Evolutionary conservation across 2,888 invertebrate species (phyloP).

Genomic region (Pollenia labialis): DNA sequence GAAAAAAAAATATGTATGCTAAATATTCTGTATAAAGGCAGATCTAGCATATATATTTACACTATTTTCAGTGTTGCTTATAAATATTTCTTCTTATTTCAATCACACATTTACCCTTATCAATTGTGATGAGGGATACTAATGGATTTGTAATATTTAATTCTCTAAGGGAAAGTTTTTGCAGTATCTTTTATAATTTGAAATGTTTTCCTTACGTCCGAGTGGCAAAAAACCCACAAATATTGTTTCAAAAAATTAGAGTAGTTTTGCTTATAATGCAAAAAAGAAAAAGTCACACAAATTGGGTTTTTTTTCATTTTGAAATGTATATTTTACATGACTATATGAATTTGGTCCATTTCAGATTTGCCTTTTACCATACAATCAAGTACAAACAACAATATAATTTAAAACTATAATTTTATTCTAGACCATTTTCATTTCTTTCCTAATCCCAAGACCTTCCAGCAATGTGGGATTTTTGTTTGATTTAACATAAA

Average conservation of each 20-base stretch:
- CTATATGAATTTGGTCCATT: no score
- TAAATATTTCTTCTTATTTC: no score
- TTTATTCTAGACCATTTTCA: conserved; percentile 14
- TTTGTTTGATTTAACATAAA: conserved; percentile 36
- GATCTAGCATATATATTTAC: no score
- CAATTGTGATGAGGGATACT: neutral
- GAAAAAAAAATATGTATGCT: no score
- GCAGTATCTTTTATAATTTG: neutral
- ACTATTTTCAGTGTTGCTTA: no score
- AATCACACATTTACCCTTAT: neutral
- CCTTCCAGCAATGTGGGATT: conserved; percentile 2
- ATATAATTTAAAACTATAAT: conserved; percentile 13
- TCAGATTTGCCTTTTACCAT: no score
- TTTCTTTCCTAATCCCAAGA: neutral
- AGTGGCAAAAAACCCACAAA: conserved; percentile 2
- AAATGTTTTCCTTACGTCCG: neutral
- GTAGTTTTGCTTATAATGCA: neutral
- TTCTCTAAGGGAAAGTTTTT: neutral
- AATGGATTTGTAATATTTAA: neutral
- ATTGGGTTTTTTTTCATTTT: neutral
- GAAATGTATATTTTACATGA: neutral
- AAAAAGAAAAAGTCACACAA: neutral
- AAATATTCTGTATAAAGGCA: no score
- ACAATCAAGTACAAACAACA: neutral
- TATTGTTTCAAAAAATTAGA: conserved; percentile 10